Evolutionary conservation across 2,797 vertebrate genomes (phyloP).

Genomic region (Alosa sapidissima): DNA sequence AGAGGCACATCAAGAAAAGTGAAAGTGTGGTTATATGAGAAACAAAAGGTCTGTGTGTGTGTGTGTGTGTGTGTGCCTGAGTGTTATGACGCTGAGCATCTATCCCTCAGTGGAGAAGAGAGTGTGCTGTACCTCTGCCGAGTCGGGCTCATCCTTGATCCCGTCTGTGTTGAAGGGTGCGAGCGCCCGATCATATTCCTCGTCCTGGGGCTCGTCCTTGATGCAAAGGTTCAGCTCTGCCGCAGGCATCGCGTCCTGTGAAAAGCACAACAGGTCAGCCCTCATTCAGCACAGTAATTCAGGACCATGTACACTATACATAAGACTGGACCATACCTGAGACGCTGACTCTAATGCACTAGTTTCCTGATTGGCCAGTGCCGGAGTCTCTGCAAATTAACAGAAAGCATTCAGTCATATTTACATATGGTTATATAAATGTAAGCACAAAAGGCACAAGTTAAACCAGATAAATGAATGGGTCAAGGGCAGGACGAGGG

Average conservation of each 20-base stretch:
- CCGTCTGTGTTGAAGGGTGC: slow-evolving; percentile 68
- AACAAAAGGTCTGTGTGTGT: not conserved
- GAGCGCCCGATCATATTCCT: slow-evolving; percentile 91
- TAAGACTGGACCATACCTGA: not conserved
- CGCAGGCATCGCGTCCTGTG: not conserved
- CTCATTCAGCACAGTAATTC: not conserved
- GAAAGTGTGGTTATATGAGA: not conserved
- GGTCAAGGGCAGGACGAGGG: too few species aligned
- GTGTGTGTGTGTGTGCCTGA: too few species aligned
- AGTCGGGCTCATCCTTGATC: slow-evolving; percentile 92
- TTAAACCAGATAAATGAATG: too few species aligned
- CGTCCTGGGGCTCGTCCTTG: slow-evolving; percentile 96
- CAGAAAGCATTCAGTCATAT: not conserved
- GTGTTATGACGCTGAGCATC: slow-evolving; percentile 30
- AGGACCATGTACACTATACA: not conserved
- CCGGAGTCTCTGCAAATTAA: not conserved
- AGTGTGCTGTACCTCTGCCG: slow-evolving; percentile 73
- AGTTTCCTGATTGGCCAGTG: not conserved
- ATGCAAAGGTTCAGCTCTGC: slow-evolving; percentile 68
- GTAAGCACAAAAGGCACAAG: not conserved
- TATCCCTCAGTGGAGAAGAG: too few species aligned
- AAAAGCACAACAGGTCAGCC: not conserved
- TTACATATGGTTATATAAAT: not conserved
- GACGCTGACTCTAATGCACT: not conserved
- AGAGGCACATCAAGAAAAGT: not conserved